phyloP scores from a whole-genome alignment of 2,797 vertebrate genomes.

The Fundulus diaphanus region DNA sequence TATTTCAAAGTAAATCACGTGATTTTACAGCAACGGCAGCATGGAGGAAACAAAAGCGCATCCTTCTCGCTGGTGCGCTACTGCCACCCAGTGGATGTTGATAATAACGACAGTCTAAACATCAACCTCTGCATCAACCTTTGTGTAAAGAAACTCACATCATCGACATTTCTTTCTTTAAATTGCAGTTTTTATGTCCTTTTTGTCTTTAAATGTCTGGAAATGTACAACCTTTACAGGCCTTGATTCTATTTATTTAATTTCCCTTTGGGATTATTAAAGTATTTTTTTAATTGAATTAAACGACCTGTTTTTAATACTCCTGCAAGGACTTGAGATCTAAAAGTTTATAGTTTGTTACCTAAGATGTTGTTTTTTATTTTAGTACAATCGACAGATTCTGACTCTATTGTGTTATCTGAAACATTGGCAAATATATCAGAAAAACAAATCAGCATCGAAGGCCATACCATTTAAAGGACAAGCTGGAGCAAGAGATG shows the following conservation, averaged over 20 bases:
- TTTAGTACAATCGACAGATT: no score
- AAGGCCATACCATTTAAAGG: no score
- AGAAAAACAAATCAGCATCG: no score
- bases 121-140: neutral
- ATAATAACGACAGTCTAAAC: neutral
- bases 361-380: neutral
- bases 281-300: no score
- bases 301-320: neutral
- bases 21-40: neutral
- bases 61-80: constrained; percentile 15
- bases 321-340: neutral
- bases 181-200: neutral
- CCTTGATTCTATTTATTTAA: neutral
- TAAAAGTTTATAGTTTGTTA: neutral
- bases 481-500: no score
- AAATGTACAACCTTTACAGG: neutral
- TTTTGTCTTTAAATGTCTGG: neutral
- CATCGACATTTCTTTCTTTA: neutral
- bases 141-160: neutral
- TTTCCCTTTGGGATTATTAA: no score
- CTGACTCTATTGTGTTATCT: no score
- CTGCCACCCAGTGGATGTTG: constrained; percentile 51
- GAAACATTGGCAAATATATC: no score
- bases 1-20: neutral
- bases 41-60: neutral